These are phyloP conservation scores for Eugnorisma glareosa DNA, from an alignment of 2,888 invertebrate species.

Conservation along the genomic window DNA sequence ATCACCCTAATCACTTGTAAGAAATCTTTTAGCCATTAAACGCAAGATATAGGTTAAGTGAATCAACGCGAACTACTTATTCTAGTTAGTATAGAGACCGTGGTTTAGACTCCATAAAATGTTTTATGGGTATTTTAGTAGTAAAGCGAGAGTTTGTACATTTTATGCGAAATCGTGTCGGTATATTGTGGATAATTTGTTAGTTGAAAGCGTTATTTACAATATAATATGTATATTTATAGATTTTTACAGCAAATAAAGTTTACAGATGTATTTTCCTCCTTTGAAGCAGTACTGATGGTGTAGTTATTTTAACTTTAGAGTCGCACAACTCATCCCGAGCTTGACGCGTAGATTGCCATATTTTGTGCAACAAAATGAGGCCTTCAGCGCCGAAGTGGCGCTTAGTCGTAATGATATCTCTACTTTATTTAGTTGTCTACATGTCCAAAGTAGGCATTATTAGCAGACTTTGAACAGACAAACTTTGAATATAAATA, in stretches of 20 bases:
- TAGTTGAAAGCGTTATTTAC: constrained; percentile 27
- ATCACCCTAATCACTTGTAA: constrained; percentile 45
- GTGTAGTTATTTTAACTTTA: constrained; percentile 2
- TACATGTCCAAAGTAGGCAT: neutral
- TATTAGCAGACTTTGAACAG: neutral
- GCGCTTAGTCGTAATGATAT: neutral
- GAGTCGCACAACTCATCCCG: neutral
- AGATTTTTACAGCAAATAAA: constrained; percentile 38
- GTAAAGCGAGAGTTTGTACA: constrained; percentile 34
- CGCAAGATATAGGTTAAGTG: constrained; percentile 59
- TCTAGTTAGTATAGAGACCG: constrained; percentile 27
- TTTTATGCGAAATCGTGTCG: constrained; percentile 22
- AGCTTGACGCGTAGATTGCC: neutral
- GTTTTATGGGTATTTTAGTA: constrained; percentile 55
- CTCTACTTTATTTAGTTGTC: neutral
- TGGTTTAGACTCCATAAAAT: constrained; percentile 45
- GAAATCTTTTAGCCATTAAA: constrained; percentile 43
- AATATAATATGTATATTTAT: neutral
- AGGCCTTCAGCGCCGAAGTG: neutral
- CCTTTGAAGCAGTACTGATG: constrained; percentile 14
- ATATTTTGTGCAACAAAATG: constrained; percentile 8
- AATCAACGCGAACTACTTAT: constrained; percentile 43
- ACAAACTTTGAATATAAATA: neutral
- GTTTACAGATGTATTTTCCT: constrained; percentile 13
- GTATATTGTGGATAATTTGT: constrained; percentile 14